Percentiles rank a stretch among this genome's conserved stretches.
phyloP scores from a whole-genome alignment of 2,113 vertebrate genomes.

The Hemibagrus wyckioides region DNA sequence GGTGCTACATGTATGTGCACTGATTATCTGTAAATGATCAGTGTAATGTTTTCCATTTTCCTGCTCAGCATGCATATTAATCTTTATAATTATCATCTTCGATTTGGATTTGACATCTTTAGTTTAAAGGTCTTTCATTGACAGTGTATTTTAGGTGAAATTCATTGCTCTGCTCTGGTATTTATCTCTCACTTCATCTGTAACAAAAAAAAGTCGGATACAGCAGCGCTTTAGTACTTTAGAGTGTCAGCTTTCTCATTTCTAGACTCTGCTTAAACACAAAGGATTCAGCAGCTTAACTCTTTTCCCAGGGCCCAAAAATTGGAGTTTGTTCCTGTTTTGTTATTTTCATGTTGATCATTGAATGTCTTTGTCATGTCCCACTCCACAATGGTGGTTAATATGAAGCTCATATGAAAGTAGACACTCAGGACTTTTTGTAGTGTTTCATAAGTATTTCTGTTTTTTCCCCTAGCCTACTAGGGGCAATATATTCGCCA shows the following conservation, averaged over 20 bases:
- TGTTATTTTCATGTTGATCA: too few relatives aligned
- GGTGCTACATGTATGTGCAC: neutral
- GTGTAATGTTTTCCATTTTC: too few relatives aligned
- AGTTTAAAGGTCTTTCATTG: neutral
- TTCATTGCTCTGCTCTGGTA: neutral
- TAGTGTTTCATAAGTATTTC: too few relatives aligned
- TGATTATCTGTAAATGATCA: neutral
- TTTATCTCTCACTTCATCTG: neutral
- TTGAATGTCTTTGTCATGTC: too few relatives aligned
- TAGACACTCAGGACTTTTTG: too few relatives aligned
- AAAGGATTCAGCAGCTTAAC: neutral
- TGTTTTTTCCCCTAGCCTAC: too few relatives aligned
- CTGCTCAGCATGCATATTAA: neutral
- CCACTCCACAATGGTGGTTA: too few relatives aligned
- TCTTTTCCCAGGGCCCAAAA: too few relatives aligned
- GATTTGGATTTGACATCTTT: neutral
- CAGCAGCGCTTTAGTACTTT: neutral
- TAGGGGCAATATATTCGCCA: too few relatives aligned
- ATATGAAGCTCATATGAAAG: too few relatives aligned
- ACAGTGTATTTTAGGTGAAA: neutral
- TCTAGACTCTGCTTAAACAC: neutral
- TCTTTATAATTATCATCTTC: neutral
- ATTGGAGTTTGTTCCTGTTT: too few relatives aligned
- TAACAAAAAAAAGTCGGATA: neutral
- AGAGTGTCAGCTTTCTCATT: neutral